Conservation (phyloP, 1,140 invertebrate species). For the Cotesia chilonis region DNA sequence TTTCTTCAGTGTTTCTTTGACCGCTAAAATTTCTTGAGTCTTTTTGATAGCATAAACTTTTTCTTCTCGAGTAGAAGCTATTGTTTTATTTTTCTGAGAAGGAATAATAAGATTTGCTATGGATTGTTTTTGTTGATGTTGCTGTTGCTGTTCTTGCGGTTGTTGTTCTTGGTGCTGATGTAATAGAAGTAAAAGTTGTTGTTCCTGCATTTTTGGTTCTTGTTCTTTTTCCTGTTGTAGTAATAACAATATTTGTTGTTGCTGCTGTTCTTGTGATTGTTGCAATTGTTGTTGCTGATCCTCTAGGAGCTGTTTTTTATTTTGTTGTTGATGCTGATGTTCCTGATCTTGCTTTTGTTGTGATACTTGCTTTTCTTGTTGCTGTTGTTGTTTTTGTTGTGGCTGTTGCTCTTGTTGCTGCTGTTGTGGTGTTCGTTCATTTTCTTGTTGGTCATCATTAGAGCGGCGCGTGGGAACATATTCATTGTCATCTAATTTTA, state of each 20-base stretch:
- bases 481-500: slow-evolving; percentile 58
- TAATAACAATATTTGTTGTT: slow-evolving; percentile 23
- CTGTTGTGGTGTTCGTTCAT: slow-evolving; percentile 32
- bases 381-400: slow-evolving; percentile 33
- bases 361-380: slow-evolving; percentile 28
- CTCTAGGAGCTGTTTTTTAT: too few relatives aligned
- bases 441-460: slow-evolving; percentile 51
- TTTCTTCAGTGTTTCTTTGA: slow-evolving; percentile 72
- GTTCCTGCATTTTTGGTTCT: slow-evolving; percentile 31
- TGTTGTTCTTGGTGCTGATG: neutral
- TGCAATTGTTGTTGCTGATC: slow-evolving; percentile 21
- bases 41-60: slow-evolving; percentile 71
- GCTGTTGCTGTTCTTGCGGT: slow-evolving; percentile 33
- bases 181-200: slow-evolving; percentile 36
- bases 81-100: slow-evolving; percentile 38
- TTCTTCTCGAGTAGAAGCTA: slow-evolving; percentile 51
- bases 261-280: slow-evolving; percentile 31
- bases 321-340: slow-evolving; percentile 17
- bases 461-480: slow-evolving; percentile 61
- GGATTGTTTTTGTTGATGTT: slow-evolving; percentile 31
- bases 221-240: slow-evolving; percentile 28
- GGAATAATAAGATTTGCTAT: slow-evolving; percentile 36
- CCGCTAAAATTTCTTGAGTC: slow-evolving; percentile 70
- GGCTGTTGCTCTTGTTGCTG: slow-evolving; percentile 31
- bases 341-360: slow-evolving; percentile 27